A percentile compares a stretch with the other conserved stretches of the same genome.
These are phyloP conservation scores for Pithys albifrons DNA, from an alignment of 2,113 vertebrate species.

Conservation along the genomic window DNA sequence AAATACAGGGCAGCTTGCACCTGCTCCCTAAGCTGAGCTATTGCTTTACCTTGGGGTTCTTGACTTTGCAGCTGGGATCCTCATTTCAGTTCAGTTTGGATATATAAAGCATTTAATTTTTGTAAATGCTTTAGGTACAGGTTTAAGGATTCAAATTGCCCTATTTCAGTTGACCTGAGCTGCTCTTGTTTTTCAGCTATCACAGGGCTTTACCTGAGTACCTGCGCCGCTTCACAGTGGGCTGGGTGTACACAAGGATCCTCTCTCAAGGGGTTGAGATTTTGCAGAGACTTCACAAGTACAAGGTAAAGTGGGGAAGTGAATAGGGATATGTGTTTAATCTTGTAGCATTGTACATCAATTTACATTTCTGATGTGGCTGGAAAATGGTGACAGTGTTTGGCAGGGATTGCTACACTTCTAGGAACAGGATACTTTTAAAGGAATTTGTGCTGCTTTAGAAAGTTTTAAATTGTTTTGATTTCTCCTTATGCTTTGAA, in stretches of 20 bases:
- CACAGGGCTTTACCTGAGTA: conserved; percentile 84
- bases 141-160: background rate
- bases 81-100: background rate
- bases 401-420: background rate
- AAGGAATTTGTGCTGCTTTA: background rate
- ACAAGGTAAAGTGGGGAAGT: conserved; percentile 77
- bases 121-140: background rate
- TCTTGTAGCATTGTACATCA: background rate
- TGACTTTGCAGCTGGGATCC: background rate
- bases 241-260: conserved; percentile 89
- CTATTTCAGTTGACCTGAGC: background rate
- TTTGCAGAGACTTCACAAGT: conserved; percentile 87
- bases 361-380: background rate
- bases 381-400: background rate
- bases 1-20: background rate
- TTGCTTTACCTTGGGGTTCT: background rate
- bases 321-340: background rate
- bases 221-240: conserved; percentile 87
- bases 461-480: background rate
- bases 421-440: background rate
- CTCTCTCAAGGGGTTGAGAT: conserved; percentile 90
- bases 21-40: background rate
- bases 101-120: background rate
- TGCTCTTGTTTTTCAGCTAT: conserved; percentile 66
- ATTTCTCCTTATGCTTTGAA: background rate